Base-by-base conservation (phyloP, 92 coral and sea anemone species). In the Virgularia gustaviana region DNA sequence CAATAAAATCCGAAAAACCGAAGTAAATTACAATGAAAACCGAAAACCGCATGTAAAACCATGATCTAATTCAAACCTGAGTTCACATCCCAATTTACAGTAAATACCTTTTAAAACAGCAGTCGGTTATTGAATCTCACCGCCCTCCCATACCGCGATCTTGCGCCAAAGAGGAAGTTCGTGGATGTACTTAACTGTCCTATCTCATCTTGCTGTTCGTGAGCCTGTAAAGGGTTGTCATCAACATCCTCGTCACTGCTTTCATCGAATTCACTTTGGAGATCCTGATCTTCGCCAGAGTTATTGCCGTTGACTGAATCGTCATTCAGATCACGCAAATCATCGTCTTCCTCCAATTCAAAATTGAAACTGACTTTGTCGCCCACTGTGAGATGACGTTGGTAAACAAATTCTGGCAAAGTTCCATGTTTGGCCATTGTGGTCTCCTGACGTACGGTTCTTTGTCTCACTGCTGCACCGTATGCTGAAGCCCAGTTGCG, bases 181-280 rank as follows among this genome's bases (percentile, higher is more conserved):
- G 73, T 65, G 55, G 73, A 51, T 63, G 84, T 65, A 49, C 83
- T 81, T 52, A 83, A 49, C 61, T 78, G 83, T 52, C 73, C 88
- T 64, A 71, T 76, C 41, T 30, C 36, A 24, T 20, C 70, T 62
- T 62, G 70, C 37, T 59, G 66, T 41, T 65, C 51, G 39, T 57
- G 67, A n/a, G n/a, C n/a, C n/a, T n/a, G n/a, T 8, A 71, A 72
- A 65, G 58, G 41, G 71, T 71, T 55, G 42, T 61, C 45, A 42
- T 78, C 80, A 55, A 71, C 84, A 15, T 79, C 88, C 71, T 85
- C 79, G 80, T 76, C 86, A 63, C 87, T 83, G 70, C 83, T 75
- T 57, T 63, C 70, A 75, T 74, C 85, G 35, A 55, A 80, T 52
- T 76, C 79, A 12, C 66, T 47, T 35, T 39, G 71, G 71, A 30